A percentile compares a stretch with the other conserved stretches of the same genome.
Conservation (phyloP, 2,888 invertebrate genomes). For the Tipula lateralis region DNA sequence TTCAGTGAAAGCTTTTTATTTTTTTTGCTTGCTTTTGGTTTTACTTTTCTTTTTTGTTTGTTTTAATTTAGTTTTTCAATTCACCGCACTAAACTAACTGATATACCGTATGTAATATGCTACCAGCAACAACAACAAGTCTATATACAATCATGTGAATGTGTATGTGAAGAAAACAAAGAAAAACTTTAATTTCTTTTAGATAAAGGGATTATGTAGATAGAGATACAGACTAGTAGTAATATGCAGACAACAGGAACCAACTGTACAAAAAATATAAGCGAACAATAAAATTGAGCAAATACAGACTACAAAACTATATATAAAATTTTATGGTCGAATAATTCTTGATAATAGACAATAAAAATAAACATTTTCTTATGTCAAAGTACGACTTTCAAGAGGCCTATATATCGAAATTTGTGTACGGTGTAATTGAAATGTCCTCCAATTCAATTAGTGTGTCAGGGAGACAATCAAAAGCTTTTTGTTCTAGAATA, state of each 20-base stretch:
- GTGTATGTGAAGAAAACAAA: background rate
- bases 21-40: background rate
- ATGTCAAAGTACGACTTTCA: background rate
- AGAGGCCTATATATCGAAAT: background rate
- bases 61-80: slow-evolving; percentile 3
- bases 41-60: background rate
- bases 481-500: too few relatives aligned
- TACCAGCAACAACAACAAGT: background rate
- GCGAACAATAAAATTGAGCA: background rate
- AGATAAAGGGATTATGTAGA: background rate
- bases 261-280: background rate
- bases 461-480: background rate
- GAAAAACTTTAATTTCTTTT: background rate
- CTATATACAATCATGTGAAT: background rate
- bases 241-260: background rate
- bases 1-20: background rate
- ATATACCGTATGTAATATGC: background rate
- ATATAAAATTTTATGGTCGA: background rate
- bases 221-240: background rate
- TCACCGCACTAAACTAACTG: background rate
- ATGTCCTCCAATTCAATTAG: background rate
- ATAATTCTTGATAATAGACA: slow-evolving; percentile 1
- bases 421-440: background rate
- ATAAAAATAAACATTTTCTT: background rate
- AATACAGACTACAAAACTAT: background rate